phyloP scores from a whole-genome alignment of 2,113 vertebrate genomes.

The Triplophysa tibetana region DNA sequence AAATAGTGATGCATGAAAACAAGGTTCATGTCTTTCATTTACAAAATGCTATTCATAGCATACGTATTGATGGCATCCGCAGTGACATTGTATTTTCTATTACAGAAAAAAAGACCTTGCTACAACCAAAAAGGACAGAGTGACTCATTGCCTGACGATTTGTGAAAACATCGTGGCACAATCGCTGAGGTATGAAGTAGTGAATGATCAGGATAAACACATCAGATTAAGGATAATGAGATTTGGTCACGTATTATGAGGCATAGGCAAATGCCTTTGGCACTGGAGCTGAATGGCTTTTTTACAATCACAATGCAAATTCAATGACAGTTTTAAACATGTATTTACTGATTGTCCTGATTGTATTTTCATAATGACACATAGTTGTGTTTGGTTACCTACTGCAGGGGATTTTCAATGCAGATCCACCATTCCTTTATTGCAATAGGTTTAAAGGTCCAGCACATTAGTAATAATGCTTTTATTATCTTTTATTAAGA shows the following conservation, averaged over 20 bases:
- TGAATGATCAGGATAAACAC: not conserved
- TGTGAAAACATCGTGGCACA: conserved; percentile 97
- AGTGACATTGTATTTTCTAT: conserved; percentile 29
- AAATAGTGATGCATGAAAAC: too few species aligned
- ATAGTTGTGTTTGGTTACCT: too few species aligned
- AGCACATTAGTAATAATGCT: not conserved
- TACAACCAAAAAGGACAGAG: conserved; percentile 94
- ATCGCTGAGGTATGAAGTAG: conserved; percentile 86
- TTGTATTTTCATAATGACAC: too few species aligned
- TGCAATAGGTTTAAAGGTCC: not conserved
- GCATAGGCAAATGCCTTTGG: conserved; percentile 19
- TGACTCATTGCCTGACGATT: conserved; percentile 96
- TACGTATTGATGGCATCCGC: not conserved
- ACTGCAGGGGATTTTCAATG: too few species aligned
- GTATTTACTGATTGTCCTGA: too few species aligned
- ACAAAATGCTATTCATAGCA: not conserved
- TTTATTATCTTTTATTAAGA: too few species aligned
- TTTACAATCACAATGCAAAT: not conserved
- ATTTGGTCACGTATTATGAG: conserved; percentile 12
- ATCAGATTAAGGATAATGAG: conserved; percentile 24
- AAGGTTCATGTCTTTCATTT: too few species aligned
- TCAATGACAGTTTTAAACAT: not conserved
- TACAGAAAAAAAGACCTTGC: conserved; percentile 95
- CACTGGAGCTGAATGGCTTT: not conserved
- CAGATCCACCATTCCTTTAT: not conserved